Percentiles rank a stretch among this genome's conserved stretches.
These are phyloP conservation scores for Rynchops niger DNA, from an alignment of 2,113 vertebrate genomes.

Conservation along the genomic window DNA sequence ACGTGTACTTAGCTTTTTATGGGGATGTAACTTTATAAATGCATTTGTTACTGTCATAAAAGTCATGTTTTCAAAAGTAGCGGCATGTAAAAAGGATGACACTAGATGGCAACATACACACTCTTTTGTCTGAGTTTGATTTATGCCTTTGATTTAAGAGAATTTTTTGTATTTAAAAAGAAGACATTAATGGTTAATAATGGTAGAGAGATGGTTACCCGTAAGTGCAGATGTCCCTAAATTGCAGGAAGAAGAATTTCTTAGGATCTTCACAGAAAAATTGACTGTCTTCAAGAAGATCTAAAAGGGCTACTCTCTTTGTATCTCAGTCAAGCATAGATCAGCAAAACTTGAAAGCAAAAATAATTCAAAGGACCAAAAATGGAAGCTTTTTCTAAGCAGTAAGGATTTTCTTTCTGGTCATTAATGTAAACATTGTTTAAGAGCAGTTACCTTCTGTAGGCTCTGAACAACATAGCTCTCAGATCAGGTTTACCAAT, in stretches of 20 bases:
- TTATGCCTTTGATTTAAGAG: neutral
- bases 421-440: neutral
- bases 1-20: neutral
- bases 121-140: neutral
- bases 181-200: neutral
- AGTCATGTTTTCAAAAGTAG: neutral
- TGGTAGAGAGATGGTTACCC: neutral
- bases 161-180: neutral
- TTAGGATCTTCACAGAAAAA: neutral
- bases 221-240: neutral
- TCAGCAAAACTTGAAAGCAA: neutral
- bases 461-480: neutral
- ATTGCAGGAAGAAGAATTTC: neutral
- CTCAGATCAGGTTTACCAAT: neutral
- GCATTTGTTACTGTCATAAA: neutral
- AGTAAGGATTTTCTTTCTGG: neutral
- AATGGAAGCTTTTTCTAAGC: neutral
- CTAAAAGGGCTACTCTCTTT: neutral
- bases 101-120: constrained; percentile 36
- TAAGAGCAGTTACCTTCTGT: neutral
- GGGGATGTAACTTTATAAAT: neutral
- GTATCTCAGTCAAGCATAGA: neutral
- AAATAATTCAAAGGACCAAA: neutral
- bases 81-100: neutral
- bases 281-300: neutral